Evolutionary conservation across 2,113 vertebrate species (phyloP).

Genomic region (Daubentonia madagascariensis): DNA sequence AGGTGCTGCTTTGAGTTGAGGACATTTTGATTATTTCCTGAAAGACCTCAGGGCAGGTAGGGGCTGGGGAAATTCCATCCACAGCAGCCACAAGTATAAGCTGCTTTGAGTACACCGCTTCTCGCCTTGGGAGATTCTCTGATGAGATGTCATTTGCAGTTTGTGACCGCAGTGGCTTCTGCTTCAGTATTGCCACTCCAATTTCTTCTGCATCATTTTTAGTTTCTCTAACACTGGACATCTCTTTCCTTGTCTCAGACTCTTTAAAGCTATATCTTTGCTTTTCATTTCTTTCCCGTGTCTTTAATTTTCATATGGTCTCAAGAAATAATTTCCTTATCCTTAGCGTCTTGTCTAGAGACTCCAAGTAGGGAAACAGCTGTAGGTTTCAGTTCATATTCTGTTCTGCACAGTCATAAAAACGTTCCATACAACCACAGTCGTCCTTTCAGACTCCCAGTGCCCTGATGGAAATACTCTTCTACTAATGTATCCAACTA

Average conservation of each 20-base stretch:
- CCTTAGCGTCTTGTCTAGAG: not conserved
- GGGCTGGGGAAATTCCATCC: not conserved
- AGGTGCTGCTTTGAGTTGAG: not conserved
- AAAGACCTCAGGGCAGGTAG: not conserved
- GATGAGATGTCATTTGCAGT: not conserved
- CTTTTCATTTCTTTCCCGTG: not conserved
- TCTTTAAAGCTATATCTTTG: not conserved
- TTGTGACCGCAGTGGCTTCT: not conserved
- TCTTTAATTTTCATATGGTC: not conserved
- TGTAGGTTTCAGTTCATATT: not conserved
- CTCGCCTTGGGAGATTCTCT: not conserved
- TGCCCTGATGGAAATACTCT: not conserved
- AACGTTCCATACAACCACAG: fast-evolving
- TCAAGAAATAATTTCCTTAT: not conserved
- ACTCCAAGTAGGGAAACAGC: not conserved
- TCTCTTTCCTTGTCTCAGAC: not conserved
- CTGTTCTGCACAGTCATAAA: not conserved
- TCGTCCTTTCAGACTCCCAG: not conserved
- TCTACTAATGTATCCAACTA: not conserved
- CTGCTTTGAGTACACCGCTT: not conserved
- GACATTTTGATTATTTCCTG: not conserved
- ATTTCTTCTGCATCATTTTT: no score
- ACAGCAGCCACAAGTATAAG: not conserved
- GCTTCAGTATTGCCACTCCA: no score
- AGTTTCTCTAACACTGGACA: not conserved